Percentiles rank a stretch among this genome's conserved stretches.
These are phyloP conservation scores for Anniella stebbinsi DNA, from an alignment of 2,797 vertebrate genomes.

Conservation along the genomic window DNA sequence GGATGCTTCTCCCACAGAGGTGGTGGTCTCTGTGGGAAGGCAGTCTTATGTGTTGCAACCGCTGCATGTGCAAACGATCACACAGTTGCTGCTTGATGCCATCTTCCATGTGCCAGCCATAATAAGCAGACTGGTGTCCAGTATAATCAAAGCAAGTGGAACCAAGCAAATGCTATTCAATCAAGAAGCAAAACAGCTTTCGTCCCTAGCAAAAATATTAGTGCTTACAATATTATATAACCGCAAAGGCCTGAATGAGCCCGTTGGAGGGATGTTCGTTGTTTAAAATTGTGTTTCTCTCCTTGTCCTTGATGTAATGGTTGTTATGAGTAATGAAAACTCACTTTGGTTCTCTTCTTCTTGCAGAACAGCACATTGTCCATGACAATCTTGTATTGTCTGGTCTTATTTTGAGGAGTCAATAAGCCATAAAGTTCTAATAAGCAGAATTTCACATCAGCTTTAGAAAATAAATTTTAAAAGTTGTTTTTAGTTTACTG, in stretches of 20 bases:
- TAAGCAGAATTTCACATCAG: slow-evolving; percentile 49
- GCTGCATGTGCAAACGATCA: not conserved
- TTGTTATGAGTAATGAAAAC: slow-evolving; percentile 40
- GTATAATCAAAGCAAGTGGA: slow-evolving; percentile 8
- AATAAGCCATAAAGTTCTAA: slow-evolving; percentile 41
- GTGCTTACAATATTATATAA: slow-evolving; percentile 18
- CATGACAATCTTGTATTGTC: slow-evolving; percentile 45
- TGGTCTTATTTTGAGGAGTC: slow-evolving; percentile 39
- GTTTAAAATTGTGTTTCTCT: slow-evolving; percentile 45
- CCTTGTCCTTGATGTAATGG: slow-evolving; percentile 10
- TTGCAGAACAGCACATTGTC: not conserved
- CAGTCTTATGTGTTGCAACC: not conserved
- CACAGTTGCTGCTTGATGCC: not conserved
- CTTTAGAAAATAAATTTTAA: slow-evolving; percentile 39
- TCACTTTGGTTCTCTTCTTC: not conserved
- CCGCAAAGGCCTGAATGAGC: not conserved
- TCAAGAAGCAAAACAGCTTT: slow-evolving; percentile 12
- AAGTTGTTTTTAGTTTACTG: slow-evolving; percentile 49
- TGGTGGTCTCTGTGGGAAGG: not conserved
- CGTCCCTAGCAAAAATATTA: slow-evolving; percentile 1
- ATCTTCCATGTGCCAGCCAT: not conserved
- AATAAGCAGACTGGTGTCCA: not conserved
- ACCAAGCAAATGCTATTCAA: not conserved
- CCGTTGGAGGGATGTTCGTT: slow-evolving; percentile 33
- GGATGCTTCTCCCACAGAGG: not conserved